These are phyloP conservation scores for Melinopterus prodromus DNA, from an alignment of 2,888 invertebrate species.

Conservation along the genomic window DNA sequence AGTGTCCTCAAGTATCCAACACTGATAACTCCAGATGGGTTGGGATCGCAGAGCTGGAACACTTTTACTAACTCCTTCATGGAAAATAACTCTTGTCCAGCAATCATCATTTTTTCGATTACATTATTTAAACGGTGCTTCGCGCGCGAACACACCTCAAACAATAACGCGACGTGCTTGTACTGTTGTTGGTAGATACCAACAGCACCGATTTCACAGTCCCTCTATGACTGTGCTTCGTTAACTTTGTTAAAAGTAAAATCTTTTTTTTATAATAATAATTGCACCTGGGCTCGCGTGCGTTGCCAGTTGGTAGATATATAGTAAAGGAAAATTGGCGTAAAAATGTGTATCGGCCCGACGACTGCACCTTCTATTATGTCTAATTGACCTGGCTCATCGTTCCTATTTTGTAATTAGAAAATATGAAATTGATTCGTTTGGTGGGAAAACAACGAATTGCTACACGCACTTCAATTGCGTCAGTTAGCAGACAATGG, in stretches of 20 bases:
- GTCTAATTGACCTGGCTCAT: background rate
- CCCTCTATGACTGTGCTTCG: background rate
- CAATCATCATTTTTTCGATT: background rate
- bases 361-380: background rate
- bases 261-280: background rate
- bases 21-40: constrained; percentile 53
- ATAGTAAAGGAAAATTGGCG: background rate
- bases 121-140: constrained; percentile 7
- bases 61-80: constrained; percentile 54
- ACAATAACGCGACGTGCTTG: background rate
- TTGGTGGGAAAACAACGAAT: background rate
- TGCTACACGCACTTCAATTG: background rate
- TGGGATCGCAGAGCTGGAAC: constrained; percentile 56
- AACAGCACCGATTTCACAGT: background rate
- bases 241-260: background rate
- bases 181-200: background rate
- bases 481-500: background rate
- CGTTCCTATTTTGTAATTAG: background rate
- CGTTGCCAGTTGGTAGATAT: too few species aligned
- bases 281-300: background rate
- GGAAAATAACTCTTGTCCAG: constrained; percentile 35
- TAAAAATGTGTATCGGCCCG: background rate
- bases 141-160: background rate
- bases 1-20: constrained; percentile 53
- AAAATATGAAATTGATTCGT: background rate